phyloP scores from a whole-genome alignment of 2,888 invertebrate species.

The Lepeophtheirus nordmannii region DNA sequence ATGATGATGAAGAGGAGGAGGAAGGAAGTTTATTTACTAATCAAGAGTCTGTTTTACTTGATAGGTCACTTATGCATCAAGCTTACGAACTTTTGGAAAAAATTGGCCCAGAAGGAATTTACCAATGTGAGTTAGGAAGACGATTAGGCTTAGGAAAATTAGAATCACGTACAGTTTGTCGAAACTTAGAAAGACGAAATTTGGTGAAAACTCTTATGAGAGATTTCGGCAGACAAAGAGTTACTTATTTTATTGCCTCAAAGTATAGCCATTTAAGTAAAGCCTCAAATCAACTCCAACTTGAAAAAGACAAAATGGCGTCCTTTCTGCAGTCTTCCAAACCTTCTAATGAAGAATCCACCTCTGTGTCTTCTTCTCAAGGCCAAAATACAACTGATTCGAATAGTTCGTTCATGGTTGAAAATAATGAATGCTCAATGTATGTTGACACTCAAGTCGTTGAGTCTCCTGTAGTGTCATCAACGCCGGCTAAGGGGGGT shows the following conservation, averaged over 20 bases:
- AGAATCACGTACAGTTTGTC: conserved; percentile 31
- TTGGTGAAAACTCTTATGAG: neutral
- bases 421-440: neutral
- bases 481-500: neutral
- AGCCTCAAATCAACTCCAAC: conserved; percentile 32
- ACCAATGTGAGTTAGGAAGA: conserved; percentile 33
- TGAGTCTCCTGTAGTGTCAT: neutral
- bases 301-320: conserved; percentile 28
- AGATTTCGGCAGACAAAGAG: neutral
- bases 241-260: conserved; percentile 36
- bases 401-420: neutral
- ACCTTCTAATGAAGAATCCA: neutral
- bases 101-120: conserved; percentile 41
- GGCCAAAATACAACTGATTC: neutral
- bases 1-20: conserved; percentile 38
- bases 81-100: conserved; percentile 39
- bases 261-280: conserved; percentile 32
- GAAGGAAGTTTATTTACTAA: conserved; percentile 29
- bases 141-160: conserved; percentile 30
- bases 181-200: conserved; percentile 36
- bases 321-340: conserved; percentile 15
- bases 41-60: conserved; percentile 29
- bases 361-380: neutral
- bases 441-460: neutral
- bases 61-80: conserved; percentile 38